phyloP scores from a whole-genome alignment of 2,888 invertebrate genomes.

The Eledona agricola region DNA sequence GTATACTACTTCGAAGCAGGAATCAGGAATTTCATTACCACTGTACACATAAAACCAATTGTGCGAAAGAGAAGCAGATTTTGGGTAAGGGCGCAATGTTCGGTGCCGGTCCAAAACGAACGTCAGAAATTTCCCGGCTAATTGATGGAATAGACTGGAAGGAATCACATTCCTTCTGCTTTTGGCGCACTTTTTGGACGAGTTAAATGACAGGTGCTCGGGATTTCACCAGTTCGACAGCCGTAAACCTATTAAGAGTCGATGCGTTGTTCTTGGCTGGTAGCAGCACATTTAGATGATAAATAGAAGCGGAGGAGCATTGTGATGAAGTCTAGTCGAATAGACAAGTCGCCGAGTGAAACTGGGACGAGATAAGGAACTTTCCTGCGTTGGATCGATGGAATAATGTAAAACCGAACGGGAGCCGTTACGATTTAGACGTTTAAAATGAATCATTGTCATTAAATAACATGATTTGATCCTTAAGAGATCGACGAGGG shows the following conservation, averaged over 20 bases:
- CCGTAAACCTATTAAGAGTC: slow-evolving; percentile 12
- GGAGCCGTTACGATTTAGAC: slow-evolving; percentile 40
- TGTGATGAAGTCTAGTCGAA: slow-evolving; percentile 40
- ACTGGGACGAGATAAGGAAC: slow-evolving; percentile 12
- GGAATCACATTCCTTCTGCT: too few relatives aligned
- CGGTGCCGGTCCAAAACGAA: too few relatives aligned
- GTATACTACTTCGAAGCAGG: too few relatives aligned
- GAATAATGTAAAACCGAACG: slow-evolving; percentile 32
- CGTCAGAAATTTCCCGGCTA: too few relatives aligned
- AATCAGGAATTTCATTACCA: too few relatives aligned
- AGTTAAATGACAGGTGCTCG: too few relatives aligned
- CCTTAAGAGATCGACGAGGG: slow-evolving; percentile 29
- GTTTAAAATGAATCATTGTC: slow-evolving; percentile 43
- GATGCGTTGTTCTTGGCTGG: slow-evolving; percentile 27
- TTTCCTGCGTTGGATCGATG: slow-evolving; percentile 25
- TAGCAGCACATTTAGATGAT: slow-evolving; percentile 40
- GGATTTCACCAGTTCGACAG: slow-evolving; percentile 16
- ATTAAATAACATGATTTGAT: slow-evolving; percentile 44
- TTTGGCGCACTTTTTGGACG: too few relatives aligned
- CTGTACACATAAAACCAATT: too few relatives aligned
- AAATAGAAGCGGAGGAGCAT: slow-evolving; percentile 41
- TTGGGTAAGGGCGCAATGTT: too few relatives aligned
- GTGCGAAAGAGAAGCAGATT: too few relatives aligned
- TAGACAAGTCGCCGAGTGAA: slow-evolving; percentile 27
- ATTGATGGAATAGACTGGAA: too few relatives aligned